A percentile compares a stretch with the other conserved stretches of the same genome.
Conservation (phyloP, 1,140 invertebrate species). For the Euura lappo region DNA sequence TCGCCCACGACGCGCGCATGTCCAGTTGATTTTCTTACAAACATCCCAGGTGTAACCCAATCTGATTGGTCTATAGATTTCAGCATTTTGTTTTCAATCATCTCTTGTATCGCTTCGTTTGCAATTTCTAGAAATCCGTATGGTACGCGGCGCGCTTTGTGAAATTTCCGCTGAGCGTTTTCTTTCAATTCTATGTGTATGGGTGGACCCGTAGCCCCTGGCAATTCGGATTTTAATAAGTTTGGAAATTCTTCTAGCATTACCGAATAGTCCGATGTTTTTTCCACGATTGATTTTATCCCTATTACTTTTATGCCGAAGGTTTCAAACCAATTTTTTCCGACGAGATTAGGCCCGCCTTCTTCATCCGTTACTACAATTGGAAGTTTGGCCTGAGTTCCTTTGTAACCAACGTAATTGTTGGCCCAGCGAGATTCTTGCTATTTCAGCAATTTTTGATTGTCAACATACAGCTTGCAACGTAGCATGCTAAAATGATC, state of each 20-base stretch:
- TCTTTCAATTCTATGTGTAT: constrained; percentile 16
- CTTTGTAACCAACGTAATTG: no score
- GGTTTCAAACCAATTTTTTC: constrained; percentile 9
- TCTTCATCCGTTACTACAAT: not conserved
- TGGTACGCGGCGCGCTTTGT: not conserved
- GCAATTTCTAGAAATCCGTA: not conserved
- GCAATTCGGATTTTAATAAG: not conserved
- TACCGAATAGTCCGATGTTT: not conserved
- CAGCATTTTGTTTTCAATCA: not conserved
- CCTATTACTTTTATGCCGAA: not conserved
- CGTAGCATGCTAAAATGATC: no score
- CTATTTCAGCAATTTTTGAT: no score
- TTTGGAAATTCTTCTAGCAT: not conserved
- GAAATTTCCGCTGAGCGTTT: not conserved
- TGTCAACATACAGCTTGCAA: no score
- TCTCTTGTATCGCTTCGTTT: not conserved
- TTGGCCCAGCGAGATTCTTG: no score
- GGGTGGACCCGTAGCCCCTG: constrained; percentile 1
- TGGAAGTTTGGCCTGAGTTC: no score
- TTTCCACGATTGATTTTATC: not conserved
- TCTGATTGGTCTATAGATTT: not conserved
- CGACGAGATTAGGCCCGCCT: constrained; percentile 3
- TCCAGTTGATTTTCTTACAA: not conserved
- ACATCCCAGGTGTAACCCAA: not conserved
- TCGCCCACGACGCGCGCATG: not conserved